Percentiles rank a stretch among this genome's conserved stretches.
phyloP scores from a whole-genome alignment of 1,140 invertebrate genomes.

The Proales similis region DNA sequence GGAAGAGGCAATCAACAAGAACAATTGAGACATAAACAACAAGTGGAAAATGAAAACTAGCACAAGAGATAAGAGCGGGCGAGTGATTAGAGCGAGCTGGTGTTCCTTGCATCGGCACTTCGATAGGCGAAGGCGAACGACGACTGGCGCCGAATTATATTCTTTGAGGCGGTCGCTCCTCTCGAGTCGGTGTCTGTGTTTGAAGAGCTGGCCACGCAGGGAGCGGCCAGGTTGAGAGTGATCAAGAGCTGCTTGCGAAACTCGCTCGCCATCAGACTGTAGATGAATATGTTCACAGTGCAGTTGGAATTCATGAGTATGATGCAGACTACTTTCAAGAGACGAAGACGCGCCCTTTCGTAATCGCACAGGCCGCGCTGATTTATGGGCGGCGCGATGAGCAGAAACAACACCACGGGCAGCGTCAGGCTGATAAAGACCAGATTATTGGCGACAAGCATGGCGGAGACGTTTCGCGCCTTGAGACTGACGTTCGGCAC shows the following conservation, averaged over 20 bases:
- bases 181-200: too few relatives aligned
- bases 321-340: conserved; percentile 37
- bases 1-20: too few relatives aligned
- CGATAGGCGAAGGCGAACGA: too few relatives aligned
- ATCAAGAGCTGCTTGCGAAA: conserved; percentile 30
- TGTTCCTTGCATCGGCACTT: too few relatives aligned
- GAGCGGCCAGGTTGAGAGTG: too few relatives aligned
- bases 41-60: too few relatives aligned
- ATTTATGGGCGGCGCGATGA: background rate
- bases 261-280: conserved; percentile 35
- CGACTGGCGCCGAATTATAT: too few relatives aligned
- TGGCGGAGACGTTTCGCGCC: conserved; percentile 19
- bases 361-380: background rate
- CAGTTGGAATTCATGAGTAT: conserved; percentile 37
- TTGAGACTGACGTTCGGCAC: conserved; percentile 1
- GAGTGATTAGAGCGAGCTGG: too few relatives aligned
- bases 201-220: too few relatives aligned
- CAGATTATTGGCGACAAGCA: conserved; percentile 26
- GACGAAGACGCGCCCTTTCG: background rate
- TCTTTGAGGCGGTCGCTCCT: too few relatives aligned
- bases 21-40: too few relatives aligned
- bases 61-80: too few relatives aligned
- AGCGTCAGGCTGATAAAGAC: conserved; percentile 37
- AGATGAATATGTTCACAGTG: conserved; percentile 34
- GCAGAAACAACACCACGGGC: conserved; percentile 27